Percentiles rank a stretch among this genome's conserved stretches.
Conservation (phyloP, 2,888 invertebrate genomes). For the Shargacucullia verbasci region DNA sequence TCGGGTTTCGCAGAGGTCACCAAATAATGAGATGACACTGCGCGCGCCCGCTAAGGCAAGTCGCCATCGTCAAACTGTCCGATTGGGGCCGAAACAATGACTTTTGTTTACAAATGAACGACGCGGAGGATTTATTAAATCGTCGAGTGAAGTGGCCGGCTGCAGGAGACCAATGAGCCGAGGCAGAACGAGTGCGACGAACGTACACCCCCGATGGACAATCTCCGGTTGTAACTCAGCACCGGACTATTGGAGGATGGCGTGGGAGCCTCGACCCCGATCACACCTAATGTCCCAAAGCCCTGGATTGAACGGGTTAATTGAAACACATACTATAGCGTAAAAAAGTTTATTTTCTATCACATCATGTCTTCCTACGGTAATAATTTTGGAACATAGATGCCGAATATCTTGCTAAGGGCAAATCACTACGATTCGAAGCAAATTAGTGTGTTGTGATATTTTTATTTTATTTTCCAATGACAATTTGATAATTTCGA, state of each 20-base stretch:
- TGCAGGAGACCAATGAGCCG: conserved; percentile 75
- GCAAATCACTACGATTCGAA: conserved; percentile 82
- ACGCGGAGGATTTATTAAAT: conserved; percentile 83
- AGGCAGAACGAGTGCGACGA: conserved; percentile 75
- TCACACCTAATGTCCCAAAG: conserved; percentile 53
- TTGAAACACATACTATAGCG: conserved; percentile 73
- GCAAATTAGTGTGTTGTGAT: conserved; percentile 62
- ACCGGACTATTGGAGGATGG: conserved; percentile 72
- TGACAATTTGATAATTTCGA: conserved; percentile 5
- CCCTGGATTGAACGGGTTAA: conserved; percentile 49
- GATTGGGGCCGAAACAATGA: conserved; percentile 84
- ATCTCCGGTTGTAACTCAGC: conserved; percentile 58
- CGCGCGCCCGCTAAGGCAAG: conserved; percentile 79
- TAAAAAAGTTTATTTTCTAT: conserved; percentile 89
- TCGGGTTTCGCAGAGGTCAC: conserved; percentile 60
- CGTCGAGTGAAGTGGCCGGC: conserved; percentile 75
- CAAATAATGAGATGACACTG: conserved; percentile 66
- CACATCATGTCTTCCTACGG: conserved; percentile 87
- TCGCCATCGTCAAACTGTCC: conserved; percentile 82
- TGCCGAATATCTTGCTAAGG: conserved; percentile 81
- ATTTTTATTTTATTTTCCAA: conserved; percentile 8
- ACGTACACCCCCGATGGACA: conserved; percentile 73
- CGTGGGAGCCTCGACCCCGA: conserved; percentile 80
- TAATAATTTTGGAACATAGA: conserved; percentile 84
- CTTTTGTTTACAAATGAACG: conserved; percentile 86